Conservation (phyloP, 2,888 invertebrate genomes). For the Limnephilus marmoratus region DNA sequence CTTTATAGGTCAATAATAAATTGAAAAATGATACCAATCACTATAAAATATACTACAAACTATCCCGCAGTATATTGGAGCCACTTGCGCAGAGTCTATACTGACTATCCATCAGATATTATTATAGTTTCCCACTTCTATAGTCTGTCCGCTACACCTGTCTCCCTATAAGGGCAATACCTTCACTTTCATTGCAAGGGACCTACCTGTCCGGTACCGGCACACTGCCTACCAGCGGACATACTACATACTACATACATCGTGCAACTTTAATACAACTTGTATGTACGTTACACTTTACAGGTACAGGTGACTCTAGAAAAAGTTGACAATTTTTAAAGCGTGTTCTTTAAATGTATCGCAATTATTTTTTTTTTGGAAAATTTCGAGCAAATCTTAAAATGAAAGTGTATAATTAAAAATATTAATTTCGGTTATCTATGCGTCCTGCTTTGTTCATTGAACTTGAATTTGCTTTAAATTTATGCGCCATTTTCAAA, state of each 20-base stretch:
- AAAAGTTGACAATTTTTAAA: neutral
- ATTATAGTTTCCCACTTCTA: neutral
- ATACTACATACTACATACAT: neutral
- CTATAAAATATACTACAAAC: neutral
- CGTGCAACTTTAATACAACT: neutral
- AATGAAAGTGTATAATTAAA: too few relatives aligned
- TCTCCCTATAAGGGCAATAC: conserved; percentile 12
- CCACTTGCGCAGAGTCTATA: neutral
- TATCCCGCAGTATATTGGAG: neutral
- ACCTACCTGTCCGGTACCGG: conserved; percentile 8
- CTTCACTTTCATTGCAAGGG: conserved; percentile 29
- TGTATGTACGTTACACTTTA: neutral
- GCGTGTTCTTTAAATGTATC: too few relatives aligned
- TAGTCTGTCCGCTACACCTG: conserved; percentile 1
- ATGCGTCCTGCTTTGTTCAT: too few relatives aligned
- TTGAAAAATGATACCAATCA: too few relatives aligned
- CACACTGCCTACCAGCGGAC: neutral
- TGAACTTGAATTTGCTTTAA: too few relatives aligned
- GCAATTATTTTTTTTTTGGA: too few relatives aligned
- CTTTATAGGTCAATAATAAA: too few relatives aligned
- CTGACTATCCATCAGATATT: neutral
- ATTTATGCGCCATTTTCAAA: too few relatives aligned
- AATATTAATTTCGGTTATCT: too few relatives aligned
- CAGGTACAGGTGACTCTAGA: neutral
- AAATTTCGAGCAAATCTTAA: too few relatives aligned